phyloP scores from a whole-genome alignment of 2,888 invertebrate species.

The Thereva unica region DNA sequence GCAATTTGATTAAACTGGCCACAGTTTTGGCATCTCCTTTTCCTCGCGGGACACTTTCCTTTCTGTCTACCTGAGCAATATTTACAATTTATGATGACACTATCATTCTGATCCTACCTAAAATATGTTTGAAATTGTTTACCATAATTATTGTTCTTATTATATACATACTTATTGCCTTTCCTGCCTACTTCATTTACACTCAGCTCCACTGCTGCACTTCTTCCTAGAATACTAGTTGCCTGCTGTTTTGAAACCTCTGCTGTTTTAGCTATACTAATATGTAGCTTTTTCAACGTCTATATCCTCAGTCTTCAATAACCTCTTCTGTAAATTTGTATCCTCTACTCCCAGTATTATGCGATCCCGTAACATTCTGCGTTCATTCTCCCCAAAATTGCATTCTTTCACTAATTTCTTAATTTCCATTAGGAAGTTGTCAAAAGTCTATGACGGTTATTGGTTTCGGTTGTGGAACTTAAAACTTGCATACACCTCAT shows the following conservation, averaged over 20 bases:
- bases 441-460: neutral
- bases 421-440: conserved; percentile 1
- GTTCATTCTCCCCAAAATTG: neutral
- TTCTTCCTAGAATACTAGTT: neutral
- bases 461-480: too few species aligned
- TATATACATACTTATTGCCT: too few species aligned
- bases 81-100: conserved; percentile 1
- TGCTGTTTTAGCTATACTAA: conserved; percentile 10
- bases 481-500: conserved; percentile 26
- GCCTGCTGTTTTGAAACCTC: conserved; percentile 6
- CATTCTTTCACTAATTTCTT: neutral
- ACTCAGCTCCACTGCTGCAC: neutral
- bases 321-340: conserved; percentile 13
- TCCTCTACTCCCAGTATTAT: conserved; percentile 18
- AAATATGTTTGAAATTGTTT: neutral
- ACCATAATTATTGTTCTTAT: too few species aligned
- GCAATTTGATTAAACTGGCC: conserved; percentile 14
- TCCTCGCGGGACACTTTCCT: conserved; percentile 16
- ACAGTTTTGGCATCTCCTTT: conserved; percentile 10
- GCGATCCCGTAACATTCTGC: conserved; percentile 31
- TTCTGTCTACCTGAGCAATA: conserved; percentile 2
- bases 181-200: conserved; percentile 5
- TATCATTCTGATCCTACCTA: neutral
- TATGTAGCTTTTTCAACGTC: conserved; percentile 8
- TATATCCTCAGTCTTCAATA: conserved; percentile 4